Conservation (phyloP, 2,888 invertebrate species). For the Oscheius sp. region DNA sequence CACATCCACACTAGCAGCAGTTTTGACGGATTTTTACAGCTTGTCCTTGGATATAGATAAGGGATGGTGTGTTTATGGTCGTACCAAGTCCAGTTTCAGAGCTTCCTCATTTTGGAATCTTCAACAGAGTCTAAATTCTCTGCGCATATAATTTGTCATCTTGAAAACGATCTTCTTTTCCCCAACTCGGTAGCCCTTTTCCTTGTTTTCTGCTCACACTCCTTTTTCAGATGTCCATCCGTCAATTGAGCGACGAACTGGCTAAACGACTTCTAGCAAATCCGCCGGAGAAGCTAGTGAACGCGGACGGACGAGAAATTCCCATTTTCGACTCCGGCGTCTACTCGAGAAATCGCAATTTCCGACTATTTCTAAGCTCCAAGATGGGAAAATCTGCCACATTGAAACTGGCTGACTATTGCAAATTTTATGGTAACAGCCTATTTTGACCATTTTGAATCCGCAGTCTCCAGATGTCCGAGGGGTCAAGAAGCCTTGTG, state of each 20-base stretch:
- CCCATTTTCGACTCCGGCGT: constrained; percentile 49
- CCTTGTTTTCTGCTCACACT: not conserved
- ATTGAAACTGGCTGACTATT: constrained; percentile 46
- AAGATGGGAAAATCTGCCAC: constrained; percentile 54
- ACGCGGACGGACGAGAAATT: constrained; percentile 29
- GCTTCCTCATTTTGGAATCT: constrained; percentile 61
- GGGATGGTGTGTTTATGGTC: not conserved
- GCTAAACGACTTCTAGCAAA: constrained; percentile 9
- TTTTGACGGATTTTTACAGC: constrained; percentile 1
- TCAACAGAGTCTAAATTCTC: constrained; percentile 53
- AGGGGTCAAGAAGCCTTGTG: constrained; percentile 6
- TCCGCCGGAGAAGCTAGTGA: constrained; percentile 17
- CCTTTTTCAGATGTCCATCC: constrained; percentile 35
- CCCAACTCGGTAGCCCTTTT: constrained; percentile 19
- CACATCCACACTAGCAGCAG: not conserved
- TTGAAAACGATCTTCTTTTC: constrained; percentile 40
- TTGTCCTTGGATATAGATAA: constrained; percentile 5
- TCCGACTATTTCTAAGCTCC: constrained; percentile 56
- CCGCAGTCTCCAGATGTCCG: constrained; percentile 1
- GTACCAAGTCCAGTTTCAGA: constrained; percentile 16
- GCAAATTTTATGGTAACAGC: constrained; percentile 54
- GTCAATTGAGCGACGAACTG: constrained; percentile 36
- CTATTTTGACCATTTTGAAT: too few species aligned
- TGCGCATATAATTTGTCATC: constrained; percentile 59
- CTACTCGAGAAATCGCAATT: constrained; percentile 59